Conservation (phyloP, 2,888 invertebrate genomes). For the Cephus pygmeus region DNA sequence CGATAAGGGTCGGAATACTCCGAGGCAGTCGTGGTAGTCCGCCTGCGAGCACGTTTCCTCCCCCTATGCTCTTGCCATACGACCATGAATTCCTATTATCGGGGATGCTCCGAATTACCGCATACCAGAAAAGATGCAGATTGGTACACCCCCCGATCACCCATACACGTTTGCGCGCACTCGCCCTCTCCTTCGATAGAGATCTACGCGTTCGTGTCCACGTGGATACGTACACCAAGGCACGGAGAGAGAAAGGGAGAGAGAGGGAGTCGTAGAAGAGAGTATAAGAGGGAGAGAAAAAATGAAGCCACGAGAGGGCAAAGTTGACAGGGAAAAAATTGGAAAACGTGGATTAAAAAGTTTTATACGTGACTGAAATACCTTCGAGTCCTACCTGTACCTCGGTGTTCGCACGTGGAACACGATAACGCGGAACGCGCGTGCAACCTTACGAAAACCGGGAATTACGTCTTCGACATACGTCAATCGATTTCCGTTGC, state of each 20-base stretch:
- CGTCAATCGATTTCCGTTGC: background rate
- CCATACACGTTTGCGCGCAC: constrained; percentile 4
- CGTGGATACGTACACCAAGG: constrained; percentile 17
- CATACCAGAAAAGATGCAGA: constrained; percentile 42
- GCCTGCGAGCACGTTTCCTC: background rate
- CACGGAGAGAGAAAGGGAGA: constrained; percentile 5
- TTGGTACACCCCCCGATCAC: constrained; percentile 28
- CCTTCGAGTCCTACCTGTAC: constrained; percentile 10
- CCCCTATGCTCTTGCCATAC: background rate
- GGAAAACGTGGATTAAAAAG: constrained; percentile 46
- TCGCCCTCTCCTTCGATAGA: background rate
- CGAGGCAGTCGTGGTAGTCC: background rate
- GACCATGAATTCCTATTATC: constrained; percentile 43
- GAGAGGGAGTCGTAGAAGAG: constrained; percentile 18
- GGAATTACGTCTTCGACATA: background rate
- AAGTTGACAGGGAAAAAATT: constrained; percentile 48
- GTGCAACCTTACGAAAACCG: background rate
- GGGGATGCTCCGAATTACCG: constrained; percentile 40
- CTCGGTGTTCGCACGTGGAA: background rate
- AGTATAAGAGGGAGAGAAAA: constrained; percentile 2
- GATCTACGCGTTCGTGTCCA: background rate
- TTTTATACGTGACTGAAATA: constrained; percentile 31
- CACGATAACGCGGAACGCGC: background rate
- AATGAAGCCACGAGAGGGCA: constrained; percentile 14
- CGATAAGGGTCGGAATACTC: background rate